Evolutionary conservation across 2,797 vertebrate genomes (phyloP).

Genomic region (Trichosurus vulpecula): DNA sequence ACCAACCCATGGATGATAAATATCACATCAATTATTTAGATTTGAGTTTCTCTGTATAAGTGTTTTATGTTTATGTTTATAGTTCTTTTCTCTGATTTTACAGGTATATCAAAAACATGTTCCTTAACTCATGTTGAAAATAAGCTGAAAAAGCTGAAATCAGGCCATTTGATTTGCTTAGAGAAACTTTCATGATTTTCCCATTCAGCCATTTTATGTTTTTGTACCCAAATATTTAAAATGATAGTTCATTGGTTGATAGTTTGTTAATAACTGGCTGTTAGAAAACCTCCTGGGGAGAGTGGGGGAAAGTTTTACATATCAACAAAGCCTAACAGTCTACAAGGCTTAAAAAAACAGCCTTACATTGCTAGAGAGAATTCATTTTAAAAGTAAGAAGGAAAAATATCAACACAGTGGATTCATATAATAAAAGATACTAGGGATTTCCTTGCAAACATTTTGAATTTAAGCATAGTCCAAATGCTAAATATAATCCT

Average conservation of each 20-base stretch:
- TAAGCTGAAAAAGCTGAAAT: background rate
- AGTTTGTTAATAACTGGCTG: constrained; percentile 13
- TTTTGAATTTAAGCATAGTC: background rate
- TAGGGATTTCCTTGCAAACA: background rate
- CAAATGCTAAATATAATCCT: background rate
- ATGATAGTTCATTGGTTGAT: background rate
- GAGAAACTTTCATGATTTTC: background rate
- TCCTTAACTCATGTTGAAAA: background rate
- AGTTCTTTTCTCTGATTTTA: too few species aligned
- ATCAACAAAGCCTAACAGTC: constrained; percentile 10
- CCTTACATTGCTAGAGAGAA: background rate
- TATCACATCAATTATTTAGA: too few species aligned
- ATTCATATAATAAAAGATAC: background rate
- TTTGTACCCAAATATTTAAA: constrained; percentile 25
- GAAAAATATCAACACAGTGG: background rate
- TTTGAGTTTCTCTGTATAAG: too few species aligned
- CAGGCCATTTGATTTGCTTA: background rate
- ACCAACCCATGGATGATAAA: too few species aligned
- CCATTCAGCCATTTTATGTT: background rate
- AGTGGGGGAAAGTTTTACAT: background rate
- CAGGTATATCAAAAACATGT: background rate
- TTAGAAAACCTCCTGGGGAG: constrained; percentile 28
- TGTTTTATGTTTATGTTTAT: too few species aligned
- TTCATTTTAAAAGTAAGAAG: constrained; percentile 11
- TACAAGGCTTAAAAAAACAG: constrained; percentile 7